Evolutionary conservation across 2,797 vertebrate species (phyloP), one percentile per base, ranked within the genome.

Genomic region (Hypotaenidia philippensis): DNA sequence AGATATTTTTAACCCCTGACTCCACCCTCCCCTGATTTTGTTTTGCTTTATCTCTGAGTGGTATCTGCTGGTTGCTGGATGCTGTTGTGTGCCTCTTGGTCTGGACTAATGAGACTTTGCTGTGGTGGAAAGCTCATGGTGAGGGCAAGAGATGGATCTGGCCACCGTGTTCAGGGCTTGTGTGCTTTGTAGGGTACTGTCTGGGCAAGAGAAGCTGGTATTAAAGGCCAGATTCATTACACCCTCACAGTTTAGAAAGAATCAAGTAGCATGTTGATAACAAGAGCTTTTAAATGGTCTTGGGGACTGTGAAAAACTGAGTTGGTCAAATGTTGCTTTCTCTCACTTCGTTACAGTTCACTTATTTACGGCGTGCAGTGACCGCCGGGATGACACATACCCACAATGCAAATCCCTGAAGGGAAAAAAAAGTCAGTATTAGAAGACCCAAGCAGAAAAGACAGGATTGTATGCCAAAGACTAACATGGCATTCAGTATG

Each of bases 1-100:
- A 70, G 74, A 84, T 92, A 95, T 93, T 93, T 96, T 97, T 93
- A 92, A 92, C 52, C 40, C 65, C 27, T 32, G 12, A 32, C 6
- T 85, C 34, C 69, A 87, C 25, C 53, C 15, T 59, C 47, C 29
- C 5, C 5, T 9, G 3, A 11, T 60, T 59, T 80, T 86, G n/a
- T 82, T 95, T 90, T 87, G 26, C 36, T 94, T 83, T 21, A 31
- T 83, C 56, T 93, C 55, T 66, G 44, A 76, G 40, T 1, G 0
- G 34, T 56, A 66, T 90, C 64, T 92, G 18, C 27, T 81, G 59
- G 26, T 75, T 83, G 55, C 72, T 91, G 83, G 55, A 38, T 94
- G 53, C 19, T 84, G 29, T 38, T 86, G 7, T 69, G 31, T 68
- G 7, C 6, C 0, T 69, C 52, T 95, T 5, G 0, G 7, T 66